A percentile compares a stretch with the other conserved stretches of the same genome.
Evolutionary conservation across 2,888 invertebrate genomes (phyloP).

Genomic region (Lamproptera curius): DNA sequence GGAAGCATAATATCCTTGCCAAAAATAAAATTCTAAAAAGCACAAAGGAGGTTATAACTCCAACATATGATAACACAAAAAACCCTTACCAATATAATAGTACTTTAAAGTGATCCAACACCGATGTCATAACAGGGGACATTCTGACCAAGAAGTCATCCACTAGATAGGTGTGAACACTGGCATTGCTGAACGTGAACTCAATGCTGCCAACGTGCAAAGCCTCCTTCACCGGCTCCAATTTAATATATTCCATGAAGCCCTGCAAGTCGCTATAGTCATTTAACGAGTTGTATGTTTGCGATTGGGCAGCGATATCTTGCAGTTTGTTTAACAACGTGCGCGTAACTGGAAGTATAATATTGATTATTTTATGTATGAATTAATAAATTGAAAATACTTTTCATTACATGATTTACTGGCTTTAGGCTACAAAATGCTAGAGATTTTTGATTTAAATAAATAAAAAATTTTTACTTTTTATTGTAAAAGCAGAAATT

Average conservation of each 20-base stretch:
- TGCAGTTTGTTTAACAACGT: constrained; percentile 39
- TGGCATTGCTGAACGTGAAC: constrained; percentile 41
- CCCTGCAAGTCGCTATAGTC: constrained; percentile 56
- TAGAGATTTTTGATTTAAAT: too few species aligned
- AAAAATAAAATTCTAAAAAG: too few species aligned
- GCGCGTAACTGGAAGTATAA: constrained; percentile 49
- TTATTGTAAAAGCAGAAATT: too few species aligned
- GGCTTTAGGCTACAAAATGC: too few species aligned
- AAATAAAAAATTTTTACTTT: too few species aligned
- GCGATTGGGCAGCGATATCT: constrained; percentile 41
- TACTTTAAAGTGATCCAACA: constrained; percentile 80
- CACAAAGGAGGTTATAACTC: too few species aligned
- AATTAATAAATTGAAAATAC: too few species aligned
- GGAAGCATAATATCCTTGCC: too few species aligned
- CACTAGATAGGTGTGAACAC: constrained; percentile 51
- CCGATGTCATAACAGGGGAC: constrained; percentile 74
- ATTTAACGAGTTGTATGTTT: constrained; percentile 48
- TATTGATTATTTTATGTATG: background rate
- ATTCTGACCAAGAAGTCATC: constrained; percentile 83
- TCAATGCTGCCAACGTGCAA: constrained; percentile 86
- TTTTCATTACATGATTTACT: too few species aligned
- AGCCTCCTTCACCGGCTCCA: constrained; percentile 72
- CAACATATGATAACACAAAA: too few species aligned
- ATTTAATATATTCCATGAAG: constrained; percentile 77
- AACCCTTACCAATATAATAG: constrained; percentile 81